Percentiles rank a stretch among this genome's conserved stretches.
Evolutionary conservation across 2,797 vertebrate species (phyloP).

Genomic region (Anguilla megastoma): DNA sequence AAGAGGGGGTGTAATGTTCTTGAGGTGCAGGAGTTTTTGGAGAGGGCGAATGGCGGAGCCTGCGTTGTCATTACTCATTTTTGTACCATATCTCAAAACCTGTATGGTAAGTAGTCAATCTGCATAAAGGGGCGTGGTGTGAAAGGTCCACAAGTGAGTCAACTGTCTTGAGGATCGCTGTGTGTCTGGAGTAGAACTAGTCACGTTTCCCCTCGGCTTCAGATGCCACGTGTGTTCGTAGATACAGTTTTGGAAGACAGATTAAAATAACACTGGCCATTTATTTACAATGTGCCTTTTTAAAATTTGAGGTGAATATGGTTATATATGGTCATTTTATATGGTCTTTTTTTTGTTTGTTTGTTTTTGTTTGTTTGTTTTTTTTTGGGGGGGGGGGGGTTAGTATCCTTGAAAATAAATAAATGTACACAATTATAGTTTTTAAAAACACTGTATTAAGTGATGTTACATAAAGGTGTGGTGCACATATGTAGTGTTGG

Average conservation of each 20-base stretch:
- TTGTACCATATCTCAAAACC: slow-evolving; percentile 40
- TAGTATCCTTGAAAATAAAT: not conserved
- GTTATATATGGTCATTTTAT: not conserved
- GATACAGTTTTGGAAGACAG: slow-evolving; percentile 1
- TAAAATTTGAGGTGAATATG: not conserved
- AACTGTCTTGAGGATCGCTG: slow-evolving; percentile 38
- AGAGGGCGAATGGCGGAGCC: slow-evolving; percentile 26
- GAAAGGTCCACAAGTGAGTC: slow-evolving; percentile 50
- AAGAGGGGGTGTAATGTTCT: slow-evolving; percentile 62
- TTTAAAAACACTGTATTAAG: not conserved
- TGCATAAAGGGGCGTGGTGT: slow-evolving; percentile 51
- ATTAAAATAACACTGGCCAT: slow-evolving; percentile 5
- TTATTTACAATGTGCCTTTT: not conserved
- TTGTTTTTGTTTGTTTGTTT: not conserved
- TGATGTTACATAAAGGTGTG: not conserved
- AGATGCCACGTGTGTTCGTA: no score
- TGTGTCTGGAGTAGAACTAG: slow-evolving; percentile 1
- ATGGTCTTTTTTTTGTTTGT: not conserved
- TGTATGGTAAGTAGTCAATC: slow-evolving; percentile 32
- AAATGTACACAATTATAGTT: no score
- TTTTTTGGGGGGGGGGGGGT: not conserved
- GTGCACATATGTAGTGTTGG: not conserved
- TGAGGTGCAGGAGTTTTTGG: slow-evolving; percentile 21
- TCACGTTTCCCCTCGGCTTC: not conserved
- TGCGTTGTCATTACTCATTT: slow-evolving; percentile 39